Conservation (phyloP, 2,888 invertebrate species). For the Acanthosoma haemorrhoidale region DNA sequence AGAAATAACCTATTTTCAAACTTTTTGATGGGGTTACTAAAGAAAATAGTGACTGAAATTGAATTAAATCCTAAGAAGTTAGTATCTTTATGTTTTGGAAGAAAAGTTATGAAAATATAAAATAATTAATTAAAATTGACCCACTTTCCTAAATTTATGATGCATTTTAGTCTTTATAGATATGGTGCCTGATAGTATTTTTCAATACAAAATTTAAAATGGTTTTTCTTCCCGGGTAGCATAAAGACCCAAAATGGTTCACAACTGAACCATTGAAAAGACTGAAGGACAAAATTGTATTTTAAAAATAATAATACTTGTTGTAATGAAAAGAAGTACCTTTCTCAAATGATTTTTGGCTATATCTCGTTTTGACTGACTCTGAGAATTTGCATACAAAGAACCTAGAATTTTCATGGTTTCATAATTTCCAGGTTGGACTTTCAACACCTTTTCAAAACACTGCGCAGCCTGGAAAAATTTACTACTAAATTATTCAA, state of each 20-base stretch:
- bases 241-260: too few relatives aligned
- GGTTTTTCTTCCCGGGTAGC: too few relatives aligned
- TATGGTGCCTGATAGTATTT: neutral
- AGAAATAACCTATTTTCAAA: too few relatives aligned
- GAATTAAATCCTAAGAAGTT: neutral
- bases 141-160: neutral
- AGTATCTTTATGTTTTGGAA: neutral
- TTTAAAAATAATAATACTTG: too few relatives aligned
- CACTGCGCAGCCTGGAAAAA: constrained; percentile 86
- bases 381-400: constrained; percentile 83
- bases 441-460: constrained; percentile 97
- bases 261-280: too few relatives aligned
- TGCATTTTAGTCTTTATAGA: neutral
- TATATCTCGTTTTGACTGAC: constrained; percentile 85
- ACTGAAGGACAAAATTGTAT: too few relatives aligned
- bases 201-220: neutral
- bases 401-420: constrained; percentile 99
- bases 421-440: constrained; percentile 95
- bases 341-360: constrained; percentile 92
- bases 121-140: neutral
- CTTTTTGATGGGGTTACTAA: too few relatives aligned
- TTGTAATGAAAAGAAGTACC: too few relatives aligned
- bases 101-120: neutral
- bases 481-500: too few relatives aligned
- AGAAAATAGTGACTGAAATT: neutral